A percentile compares a stretch with the other conserved stretches of the same genome.
Conservation (phyloP, 2,888 invertebrate species). For the Camponotus fellah region DNA sequence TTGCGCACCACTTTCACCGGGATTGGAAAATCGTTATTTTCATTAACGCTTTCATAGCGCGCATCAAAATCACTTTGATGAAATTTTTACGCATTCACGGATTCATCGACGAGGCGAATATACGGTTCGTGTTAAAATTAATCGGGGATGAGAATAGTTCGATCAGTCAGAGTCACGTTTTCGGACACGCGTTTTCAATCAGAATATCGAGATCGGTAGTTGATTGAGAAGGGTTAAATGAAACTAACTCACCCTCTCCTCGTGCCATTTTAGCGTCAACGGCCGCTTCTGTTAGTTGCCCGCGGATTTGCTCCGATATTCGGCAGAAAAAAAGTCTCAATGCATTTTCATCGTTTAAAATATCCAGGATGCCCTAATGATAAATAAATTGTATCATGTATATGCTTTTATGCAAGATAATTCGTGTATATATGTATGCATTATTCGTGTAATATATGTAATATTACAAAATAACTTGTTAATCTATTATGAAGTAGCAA, state of each 20-base stretch:
- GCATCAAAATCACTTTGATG: conserved; percentile 66
- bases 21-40: conserved; percentile 61
- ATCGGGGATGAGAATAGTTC: conserved; percentile 70
- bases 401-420: no score
- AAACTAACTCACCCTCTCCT: conserved; percentile 61
- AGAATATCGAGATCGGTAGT: conserved; percentile 33
- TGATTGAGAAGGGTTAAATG: conserved; percentile 62
- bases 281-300: conserved; percentile 28
- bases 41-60: conserved; percentile 62
- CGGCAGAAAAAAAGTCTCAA: conserved; percentile 65
- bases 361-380: conserved; percentile 66
- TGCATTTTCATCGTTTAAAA: conserved; percentile 74
- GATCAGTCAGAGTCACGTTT: conserved; percentile 57
- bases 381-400: conserved; percentile 73
- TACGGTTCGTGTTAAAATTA: conserved; percentile 62
- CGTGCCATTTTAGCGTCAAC: conserved; percentile 16
- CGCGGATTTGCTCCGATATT: conserved; percentile 69
- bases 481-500: no score
- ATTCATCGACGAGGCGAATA: conserved; percentile 29
- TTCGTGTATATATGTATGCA: no score
- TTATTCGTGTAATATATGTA: no score
- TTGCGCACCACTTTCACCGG: conserved; percentile 14
- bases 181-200: conserved; percentile 55
- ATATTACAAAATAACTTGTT: no score
- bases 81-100: conserved; percentile 68